Evolutionary conservation across 35 echinoderm and acorn worm species (phyloP).

Genomic region (Eucidaris tribuloides): DNA sequence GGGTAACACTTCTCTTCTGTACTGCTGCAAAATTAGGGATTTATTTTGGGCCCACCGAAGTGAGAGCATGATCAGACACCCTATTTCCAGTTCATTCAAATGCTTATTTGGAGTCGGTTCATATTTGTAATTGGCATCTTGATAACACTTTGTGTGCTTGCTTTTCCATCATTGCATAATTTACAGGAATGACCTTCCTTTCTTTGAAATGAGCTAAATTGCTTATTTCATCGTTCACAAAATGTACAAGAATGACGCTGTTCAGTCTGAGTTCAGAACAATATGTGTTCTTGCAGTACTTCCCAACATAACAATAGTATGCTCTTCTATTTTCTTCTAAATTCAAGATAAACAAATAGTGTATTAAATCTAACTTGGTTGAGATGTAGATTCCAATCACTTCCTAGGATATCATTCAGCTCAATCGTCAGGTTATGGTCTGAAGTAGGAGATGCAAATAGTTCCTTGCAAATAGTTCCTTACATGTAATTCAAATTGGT

Average conservation of each 20-base stretch:
- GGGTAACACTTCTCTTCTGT: background rate
- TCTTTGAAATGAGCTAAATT: slow-evolving; percentile 12
- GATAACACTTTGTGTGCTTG: background rate
- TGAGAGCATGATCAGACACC: background rate
- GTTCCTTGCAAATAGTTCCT: no score
- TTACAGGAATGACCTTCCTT: slow-evolving; percentile 28
- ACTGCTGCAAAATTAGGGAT: background rate
- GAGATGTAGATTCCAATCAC: no score
- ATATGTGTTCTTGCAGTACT: slow-evolving; percentile 7
- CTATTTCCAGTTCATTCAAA: background rate
- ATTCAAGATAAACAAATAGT: no score
- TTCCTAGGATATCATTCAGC: no score
- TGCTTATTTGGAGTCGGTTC: background rate
- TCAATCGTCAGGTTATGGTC: no score
- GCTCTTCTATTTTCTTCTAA: no score
- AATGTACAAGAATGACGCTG: slow-evolving; percentile 10
- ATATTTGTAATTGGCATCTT: background rate
- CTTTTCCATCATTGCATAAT: background rate
- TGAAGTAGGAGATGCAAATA: no score
- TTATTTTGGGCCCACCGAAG: background rate
- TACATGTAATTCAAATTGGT: no score
- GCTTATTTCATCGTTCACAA: background rate
- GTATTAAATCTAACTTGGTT: no score
- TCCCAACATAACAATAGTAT: no score
- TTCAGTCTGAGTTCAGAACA: slow-evolving; percentile 10